These are phyloP conservation scores for Vultur gryphus DNA, from an alignment of 2,797 vertebrate genomes.

Conservation along the genomic window DNA sequence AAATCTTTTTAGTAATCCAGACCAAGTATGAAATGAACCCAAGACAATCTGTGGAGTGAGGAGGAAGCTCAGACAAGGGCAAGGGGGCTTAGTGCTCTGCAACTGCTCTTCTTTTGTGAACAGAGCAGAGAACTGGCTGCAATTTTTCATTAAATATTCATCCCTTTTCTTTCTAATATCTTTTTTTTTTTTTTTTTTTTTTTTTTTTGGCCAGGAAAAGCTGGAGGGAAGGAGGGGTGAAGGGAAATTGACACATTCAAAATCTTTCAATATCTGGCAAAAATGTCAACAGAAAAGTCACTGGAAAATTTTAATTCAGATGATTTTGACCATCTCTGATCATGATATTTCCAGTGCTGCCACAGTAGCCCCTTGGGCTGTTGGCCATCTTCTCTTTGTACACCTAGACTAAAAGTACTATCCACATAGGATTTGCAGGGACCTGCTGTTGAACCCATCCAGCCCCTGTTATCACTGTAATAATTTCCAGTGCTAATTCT, in stretches of 20 bases:
- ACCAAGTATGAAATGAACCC: neutral
- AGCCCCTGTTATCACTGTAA: neutral
- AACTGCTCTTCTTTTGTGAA: neutral
- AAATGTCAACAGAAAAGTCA: neutral
- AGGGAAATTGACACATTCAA: neutral
- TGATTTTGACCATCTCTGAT: neutral
- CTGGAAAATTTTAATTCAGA: neutral
- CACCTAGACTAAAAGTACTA: neutral
- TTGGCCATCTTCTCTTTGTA: neutral
- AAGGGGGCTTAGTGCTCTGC: neutral
- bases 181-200: neutral
- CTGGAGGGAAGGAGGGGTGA: neutral
- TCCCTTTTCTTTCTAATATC: neutral
- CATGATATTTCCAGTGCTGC: neutral
- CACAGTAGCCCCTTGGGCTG: no score
- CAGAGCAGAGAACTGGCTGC: neutral
- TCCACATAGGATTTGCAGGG: neutral
- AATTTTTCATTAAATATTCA: neutral
- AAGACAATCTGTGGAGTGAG: neutral
- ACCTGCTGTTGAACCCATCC: neutral
- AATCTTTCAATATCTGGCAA: neutral
- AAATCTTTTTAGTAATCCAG: neutral
- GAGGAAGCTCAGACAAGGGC: neutral
- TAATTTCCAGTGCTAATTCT: neutral
- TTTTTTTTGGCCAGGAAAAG: neutral